Base-by-base conservation (phyloP, 2,113 vertebrate genomes). In the Trematomus loennbergii region DNA sequence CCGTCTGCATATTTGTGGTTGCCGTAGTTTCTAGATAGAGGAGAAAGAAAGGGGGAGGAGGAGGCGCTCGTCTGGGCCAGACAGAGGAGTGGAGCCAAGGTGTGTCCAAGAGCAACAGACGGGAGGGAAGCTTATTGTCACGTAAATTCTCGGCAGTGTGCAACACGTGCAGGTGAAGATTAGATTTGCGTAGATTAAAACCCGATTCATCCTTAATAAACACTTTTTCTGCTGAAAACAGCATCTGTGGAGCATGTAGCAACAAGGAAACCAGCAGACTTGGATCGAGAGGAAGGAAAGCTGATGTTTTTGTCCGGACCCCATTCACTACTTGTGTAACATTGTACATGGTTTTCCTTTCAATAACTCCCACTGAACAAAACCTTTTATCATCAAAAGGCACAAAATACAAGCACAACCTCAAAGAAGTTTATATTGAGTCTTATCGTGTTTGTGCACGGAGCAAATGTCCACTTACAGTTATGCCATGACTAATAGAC, bases 1-100 rank as follows among this genome's bases (percentile, higher is more conserved):
- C 83, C 71, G 85, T 74, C 88, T 83, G 83, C 89, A 93, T 93
- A 90, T 87, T 93, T 94, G 89, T 43, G 91, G 90, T 86, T 43
- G 29, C 53, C 3, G 22, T 45, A 76, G 86, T 82, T 77, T 87
- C 50, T 72, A 85, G 53, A 75, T 75, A 75, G 72, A 84, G 62
- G 66, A 61, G 60, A 71, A 48, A 17, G 63, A n/a, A n/a, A n/a
- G 55, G 43, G 55, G 53, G 5, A 10, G 2, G 63, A 54, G 67
- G 69, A 17, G 67, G 43, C 16, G 2, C 22, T 60, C 69, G 83
- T 88, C 71, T 81, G 81, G 54, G 66, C 18, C 74, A 85, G 78
- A 90, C 69, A 9, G 58, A 82, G 78, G 68, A 75, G 72, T 60
- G 85, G 81, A 86, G 87, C 76, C 76, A 80, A 90, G 89, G 92